Conservation (phyloP, 1,140 invertebrate species). For the Lysiphlebus fabarum region DNA sequence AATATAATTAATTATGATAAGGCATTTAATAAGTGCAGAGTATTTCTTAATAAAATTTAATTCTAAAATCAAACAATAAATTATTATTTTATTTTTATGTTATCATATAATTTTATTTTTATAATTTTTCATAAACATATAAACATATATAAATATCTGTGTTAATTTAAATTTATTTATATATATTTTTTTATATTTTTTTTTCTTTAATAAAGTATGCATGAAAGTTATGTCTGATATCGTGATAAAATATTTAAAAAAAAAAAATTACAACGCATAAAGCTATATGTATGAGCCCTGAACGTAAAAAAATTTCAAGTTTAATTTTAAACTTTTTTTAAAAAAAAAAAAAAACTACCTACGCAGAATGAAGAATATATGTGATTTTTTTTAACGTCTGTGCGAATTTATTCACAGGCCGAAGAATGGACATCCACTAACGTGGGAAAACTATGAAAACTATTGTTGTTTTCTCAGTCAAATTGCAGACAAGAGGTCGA, state of each 20-base stretch:
- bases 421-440: constrained; percentile 10
- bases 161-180: background rate
- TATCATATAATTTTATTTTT: constrained; percentile 7
- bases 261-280: too few species aligned
- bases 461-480: too few species aligned
- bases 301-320: too few species aligned
- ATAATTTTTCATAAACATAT: background rate
- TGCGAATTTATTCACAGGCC: constrained; percentile 25
- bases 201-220: constrained; percentile 1
- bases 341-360: background rate
- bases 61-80: constrained; percentile 43
- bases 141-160: background rate
- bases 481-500: too few species aligned
- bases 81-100: constrained; percentile 20
- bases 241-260: too few species aligned
- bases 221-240: background rate
- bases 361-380: background rate
- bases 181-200: background rate
- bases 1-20: constrained; percentile 42
- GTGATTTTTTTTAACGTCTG: constrained; percentile 11
- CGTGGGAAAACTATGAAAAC: background rate
- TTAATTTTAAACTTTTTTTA: background rate
- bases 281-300: too few species aligned
- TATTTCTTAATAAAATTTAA: constrained; percentile 59
- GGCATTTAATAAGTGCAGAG: constrained; percentile 57